Evolutionary conservation across 2,888 invertebrate genomes (phyloP).

Genomic region (Asteroscopus sphinx): DNA sequence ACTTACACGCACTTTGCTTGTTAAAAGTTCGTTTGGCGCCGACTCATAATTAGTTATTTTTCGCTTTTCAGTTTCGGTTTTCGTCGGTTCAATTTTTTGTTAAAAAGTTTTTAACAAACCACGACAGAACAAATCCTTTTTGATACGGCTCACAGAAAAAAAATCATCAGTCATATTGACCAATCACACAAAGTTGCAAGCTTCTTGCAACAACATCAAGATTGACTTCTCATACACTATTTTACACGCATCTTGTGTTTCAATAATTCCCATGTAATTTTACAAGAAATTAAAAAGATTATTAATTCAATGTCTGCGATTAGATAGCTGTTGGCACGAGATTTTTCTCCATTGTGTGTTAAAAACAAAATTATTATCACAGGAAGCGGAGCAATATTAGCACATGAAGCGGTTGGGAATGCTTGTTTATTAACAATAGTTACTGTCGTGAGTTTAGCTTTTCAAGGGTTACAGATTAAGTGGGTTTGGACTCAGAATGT

Average conservation of each 20-base stretch:
- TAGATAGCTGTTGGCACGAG: constrained; percentile 8
- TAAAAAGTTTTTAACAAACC: too few relatives aligned
- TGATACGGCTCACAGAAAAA: too few relatives aligned
- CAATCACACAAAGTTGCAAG: not conserved
- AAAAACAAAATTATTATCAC: constrained; percentile 25
- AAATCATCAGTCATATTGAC: too few relatives aligned
- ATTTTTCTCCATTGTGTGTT: constrained; percentile 42
- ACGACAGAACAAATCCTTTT: too few relatives aligned
- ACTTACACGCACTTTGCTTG: too few relatives aligned
- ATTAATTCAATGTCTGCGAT: constrained; percentile 24
- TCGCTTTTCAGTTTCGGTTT: too few relatives aligned
- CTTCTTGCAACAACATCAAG: not conserved
- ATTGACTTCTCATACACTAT: not conserved
- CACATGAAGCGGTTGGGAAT: constrained; percentile 46
- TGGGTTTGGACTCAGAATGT: too few relatives aligned
- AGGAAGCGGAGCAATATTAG: constrained; percentile 37
- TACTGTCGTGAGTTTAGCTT: constrained; percentile 1
- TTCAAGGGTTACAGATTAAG: not conserved
- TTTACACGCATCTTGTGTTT: constrained; percentile 30
- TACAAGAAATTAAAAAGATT: constrained; percentile 34
- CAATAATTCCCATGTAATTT: constrained; percentile 50
- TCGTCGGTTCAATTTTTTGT: too few relatives aligned
- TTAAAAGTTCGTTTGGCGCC: too few relatives aligned
- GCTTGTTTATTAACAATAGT: constrained; percentile 6
- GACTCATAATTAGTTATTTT: too few relatives aligned